Conservation (phyloP, 2,888 invertebrate genomes). For the Diarsia rubi region DNA sequence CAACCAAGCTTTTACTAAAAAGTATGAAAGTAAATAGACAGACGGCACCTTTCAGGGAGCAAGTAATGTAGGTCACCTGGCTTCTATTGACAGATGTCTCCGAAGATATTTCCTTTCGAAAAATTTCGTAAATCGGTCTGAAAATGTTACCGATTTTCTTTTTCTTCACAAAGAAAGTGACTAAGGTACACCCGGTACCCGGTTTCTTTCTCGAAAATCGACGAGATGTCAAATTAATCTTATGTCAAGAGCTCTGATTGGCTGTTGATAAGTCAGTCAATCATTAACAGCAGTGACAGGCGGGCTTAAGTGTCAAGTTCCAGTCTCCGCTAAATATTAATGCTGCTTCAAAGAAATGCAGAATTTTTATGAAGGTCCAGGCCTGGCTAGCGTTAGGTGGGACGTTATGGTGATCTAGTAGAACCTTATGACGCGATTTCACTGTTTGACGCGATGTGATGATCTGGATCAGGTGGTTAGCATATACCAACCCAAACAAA, state of each 20-base stretch:
- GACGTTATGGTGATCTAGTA: too few species aligned
- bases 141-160: background rate
- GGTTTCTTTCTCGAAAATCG: background rate
- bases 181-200: background rate
- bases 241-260: background rate
- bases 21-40: background rate
- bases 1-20: background rate
- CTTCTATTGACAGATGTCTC: slow-evolving; percentile 9
- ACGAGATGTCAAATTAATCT: slow-evolving; percentile 1
- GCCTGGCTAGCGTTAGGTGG: too few species aligned
- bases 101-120: background rate
- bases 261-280: background rate
- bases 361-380: too few species aligned
- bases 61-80: slow-evolving; percentile 8
- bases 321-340: too few species aligned
- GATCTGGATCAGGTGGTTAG: too few species aligned
- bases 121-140: slow-evolving; percentile 1
- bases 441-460: too few species aligned
- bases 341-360: too few species aligned
- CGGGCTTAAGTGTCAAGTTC: too few species aligned
- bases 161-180: background rate
- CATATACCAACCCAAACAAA: too few species aligned
- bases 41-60: background rate
- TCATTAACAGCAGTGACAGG: background rate
- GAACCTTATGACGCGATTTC: too few species aligned